These are phyloP conservation scores for Urophycis tenuis DNA, from an alignment of 2,797 vertebrate genomes.

Conservation along the genomic window DNA sequence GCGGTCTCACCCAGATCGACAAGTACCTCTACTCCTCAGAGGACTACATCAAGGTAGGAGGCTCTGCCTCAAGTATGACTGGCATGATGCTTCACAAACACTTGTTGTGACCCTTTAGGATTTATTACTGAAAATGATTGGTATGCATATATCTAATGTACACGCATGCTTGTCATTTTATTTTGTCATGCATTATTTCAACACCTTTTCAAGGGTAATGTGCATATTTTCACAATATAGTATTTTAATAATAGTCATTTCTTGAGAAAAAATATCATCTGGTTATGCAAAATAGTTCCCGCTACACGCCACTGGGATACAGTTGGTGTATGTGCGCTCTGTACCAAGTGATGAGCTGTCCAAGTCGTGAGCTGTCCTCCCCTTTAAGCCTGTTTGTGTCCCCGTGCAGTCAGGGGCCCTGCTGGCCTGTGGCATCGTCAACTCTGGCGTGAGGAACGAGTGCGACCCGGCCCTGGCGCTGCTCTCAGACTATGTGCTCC, in stretches of 20 bases:
- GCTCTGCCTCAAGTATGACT: too few relatives aligned
- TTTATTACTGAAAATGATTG: neutral
- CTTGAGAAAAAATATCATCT: neutral
- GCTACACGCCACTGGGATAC: neutral
- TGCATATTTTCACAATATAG: neutral
- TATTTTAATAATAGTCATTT: neutral
- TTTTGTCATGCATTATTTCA: neutral
- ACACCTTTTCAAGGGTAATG: neutral
- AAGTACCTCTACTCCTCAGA: slow-evolving; percentile 98
- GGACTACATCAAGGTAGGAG: slow-evolving; percentile 94
- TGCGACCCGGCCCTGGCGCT: slow-evolving; percentile 95
- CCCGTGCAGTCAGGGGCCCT: slow-evolving; percentile 87
- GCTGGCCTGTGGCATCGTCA: slow-evolving; percentile 94
- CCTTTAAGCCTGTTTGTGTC: slow-evolving; percentile 1
- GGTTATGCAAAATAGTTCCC: neutral
- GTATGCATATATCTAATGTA: neutral
- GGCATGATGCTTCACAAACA: too few relatives aligned
- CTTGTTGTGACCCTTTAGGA: neutral
- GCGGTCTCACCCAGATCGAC: slow-evolving; percentile 95
- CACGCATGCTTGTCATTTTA: neutral
- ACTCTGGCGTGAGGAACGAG: slow-evolving; percentile 95
- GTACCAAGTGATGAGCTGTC: neutral
- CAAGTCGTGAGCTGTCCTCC: neutral
- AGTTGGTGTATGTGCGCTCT: neutral
- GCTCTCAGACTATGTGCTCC: slow-evolving; percentile 93